Evolutionary conservation across 2,888 invertebrate genomes (phyloP).

Genomic region (Drosophila melanosoma): DNA sequence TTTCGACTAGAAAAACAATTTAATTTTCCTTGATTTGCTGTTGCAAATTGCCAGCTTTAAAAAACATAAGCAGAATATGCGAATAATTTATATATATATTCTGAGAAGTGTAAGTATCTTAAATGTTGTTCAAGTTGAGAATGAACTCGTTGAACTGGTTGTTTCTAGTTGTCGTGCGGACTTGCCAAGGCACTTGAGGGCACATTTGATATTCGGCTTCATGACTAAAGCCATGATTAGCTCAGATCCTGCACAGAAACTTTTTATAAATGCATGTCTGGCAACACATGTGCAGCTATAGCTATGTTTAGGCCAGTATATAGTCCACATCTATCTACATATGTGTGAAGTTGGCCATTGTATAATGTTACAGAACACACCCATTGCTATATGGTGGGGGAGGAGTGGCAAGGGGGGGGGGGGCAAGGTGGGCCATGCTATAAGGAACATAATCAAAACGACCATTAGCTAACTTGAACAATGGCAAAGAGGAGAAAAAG

Average conservation of each 20-base stretch:
- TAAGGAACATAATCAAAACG: constrained; percentile 71
- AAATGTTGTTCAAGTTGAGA: constrained; percentile 23
- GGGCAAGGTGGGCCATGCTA: constrained; percentile 10
- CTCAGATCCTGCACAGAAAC: constrained; percentile 38
- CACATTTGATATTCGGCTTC: constrained; percentile 41
- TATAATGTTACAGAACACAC: constrained; percentile 44
- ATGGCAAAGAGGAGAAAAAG: constrained; percentile 28
- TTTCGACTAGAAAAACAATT: background rate
- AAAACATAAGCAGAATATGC: background rate
- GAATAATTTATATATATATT: background rate
- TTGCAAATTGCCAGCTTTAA: background rate
- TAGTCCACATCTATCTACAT: background rate
- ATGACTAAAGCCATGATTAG: constrained; percentile 64
- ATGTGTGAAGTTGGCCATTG: constrained; percentile 8
- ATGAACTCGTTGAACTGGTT: constrained; percentile 26
- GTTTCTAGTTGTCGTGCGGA: constrained; percentile 22
- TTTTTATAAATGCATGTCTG: constrained; percentile 3
- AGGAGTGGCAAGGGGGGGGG: background rate
- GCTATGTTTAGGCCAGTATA: background rate
- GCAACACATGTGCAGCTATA: background rate
- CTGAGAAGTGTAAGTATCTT: background rate
- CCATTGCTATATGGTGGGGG: constrained; percentile 17
- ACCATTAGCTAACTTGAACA: constrained; percentile 69
- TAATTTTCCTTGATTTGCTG: background rate
- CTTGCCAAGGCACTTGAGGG: constrained; percentile 22